phyloP scores from a whole-genome alignment of 2,888 invertebrate species.

The Drosophila paramelanica region DNA sequence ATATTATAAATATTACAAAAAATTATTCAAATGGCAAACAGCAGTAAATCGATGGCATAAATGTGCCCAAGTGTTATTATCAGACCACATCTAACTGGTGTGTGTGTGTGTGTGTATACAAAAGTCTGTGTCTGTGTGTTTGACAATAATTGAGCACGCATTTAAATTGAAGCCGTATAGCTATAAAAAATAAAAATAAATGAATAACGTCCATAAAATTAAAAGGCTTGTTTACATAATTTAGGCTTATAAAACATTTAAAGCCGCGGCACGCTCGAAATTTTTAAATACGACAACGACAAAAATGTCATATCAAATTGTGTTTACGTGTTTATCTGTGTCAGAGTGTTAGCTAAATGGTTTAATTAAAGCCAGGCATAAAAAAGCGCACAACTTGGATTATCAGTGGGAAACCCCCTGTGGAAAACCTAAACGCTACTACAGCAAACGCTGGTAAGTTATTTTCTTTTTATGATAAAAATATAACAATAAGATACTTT shows the following conservation, averaged over 20 bases:
- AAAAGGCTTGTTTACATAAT: slow-evolving; percentile 46
- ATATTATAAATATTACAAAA: slow-evolving; percentile 22
- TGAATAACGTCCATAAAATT: slow-evolving; percentile 47
- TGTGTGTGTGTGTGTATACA: slow-evolving; percentile 3
- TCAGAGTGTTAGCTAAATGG: slow-evolving; percentile 27
- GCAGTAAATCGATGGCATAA: slow-evolving; percentile 60
- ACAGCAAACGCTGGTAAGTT: slow-evolving; percentile 23
- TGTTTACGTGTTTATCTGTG: slow-evolving; percentile 19
- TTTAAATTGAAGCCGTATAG: slow-evolving; percentile 50
- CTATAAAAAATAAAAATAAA: slow-evolving; percentile 22
- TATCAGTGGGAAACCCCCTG: slow-evolving; percentile 47
- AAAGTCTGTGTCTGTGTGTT: background rate
- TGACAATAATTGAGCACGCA: slow-evolving; percentile 57
- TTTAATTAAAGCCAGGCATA: slow-evolving; percentile 44
- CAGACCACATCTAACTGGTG: slow-evolving; percentile 5
- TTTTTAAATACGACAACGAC: slow-evolving; percentile 3
- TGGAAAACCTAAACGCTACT: background rate
- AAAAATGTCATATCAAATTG: slow-evolving; percentile 32
- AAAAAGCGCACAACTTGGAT: slow-evolving; percentile 54
- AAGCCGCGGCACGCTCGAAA: slow-evolving; percentile 22
- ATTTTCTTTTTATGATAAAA: background rate
- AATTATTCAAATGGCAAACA: slow-evolving; percentile 55
- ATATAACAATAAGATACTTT: too few relatives aligned
- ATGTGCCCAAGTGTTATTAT: slow-evolving; percentile 46
- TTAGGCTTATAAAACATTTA: slow-evolving; percentile 48